Conservation (phyloP, 2,888 invertebrate genomes). For the Nasonovia ribisnigri region DNA sequence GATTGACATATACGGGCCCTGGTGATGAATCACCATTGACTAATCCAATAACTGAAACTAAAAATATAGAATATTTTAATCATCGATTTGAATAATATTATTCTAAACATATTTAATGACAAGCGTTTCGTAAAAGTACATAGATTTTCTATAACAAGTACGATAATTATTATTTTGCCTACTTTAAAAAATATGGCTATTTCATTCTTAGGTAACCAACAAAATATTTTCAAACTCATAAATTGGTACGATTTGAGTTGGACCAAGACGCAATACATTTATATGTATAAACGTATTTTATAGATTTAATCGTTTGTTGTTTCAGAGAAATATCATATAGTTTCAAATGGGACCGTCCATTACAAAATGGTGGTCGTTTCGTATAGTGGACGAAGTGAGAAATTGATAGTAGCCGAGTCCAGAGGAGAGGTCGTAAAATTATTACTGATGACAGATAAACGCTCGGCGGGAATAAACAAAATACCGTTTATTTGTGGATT, state of each 20-base stretch:
- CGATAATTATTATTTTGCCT: background rate
- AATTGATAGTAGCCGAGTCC: background rate
- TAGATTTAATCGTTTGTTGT: background rate
- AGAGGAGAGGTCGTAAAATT: background rate
- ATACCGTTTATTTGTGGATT: background rate
- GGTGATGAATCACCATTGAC: conserved; percentile 21
- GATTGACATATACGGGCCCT: conserved; percentile 52
- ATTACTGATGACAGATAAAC: conserved; percentile 28
- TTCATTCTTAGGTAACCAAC: background rate
- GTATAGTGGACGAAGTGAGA: background rate
- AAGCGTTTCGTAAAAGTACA: background rate
- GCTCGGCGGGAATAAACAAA: conserved; percentile 34
- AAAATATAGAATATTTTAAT: background rate
- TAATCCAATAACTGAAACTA: conserved; percentile 14
- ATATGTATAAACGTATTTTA: background rate
- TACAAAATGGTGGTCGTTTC: background rate
- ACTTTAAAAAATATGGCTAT: background rate
- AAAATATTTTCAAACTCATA: background rate
- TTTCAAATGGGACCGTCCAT: background rate
- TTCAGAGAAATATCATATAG: background rate
- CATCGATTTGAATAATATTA: background rate
- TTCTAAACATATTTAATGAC: background rate
- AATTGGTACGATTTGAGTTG: background rate
- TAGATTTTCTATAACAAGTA: background rate
- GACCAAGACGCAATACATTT: background rate